Base-by-base conservation (phyloP, 2,113 vertebrate genomes). In the Xiphophorus hellerii region DNA sequence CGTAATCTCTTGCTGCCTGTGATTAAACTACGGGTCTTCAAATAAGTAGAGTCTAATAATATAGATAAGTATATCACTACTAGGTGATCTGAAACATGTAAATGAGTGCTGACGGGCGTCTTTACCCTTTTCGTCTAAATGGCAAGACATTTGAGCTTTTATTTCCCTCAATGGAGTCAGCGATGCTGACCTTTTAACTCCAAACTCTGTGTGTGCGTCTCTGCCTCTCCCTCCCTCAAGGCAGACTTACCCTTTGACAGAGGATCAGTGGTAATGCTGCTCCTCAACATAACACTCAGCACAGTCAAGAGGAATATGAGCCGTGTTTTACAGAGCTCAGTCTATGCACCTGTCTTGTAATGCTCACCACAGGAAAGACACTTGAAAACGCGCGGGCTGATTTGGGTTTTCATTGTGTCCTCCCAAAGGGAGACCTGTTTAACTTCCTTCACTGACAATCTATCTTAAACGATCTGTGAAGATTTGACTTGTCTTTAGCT, bases 121-220 rank as follows among this genome's bases (percentile, higher is more conserved):
- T 92, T 90, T 90, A 92, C 86, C 88, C 90, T 92, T 93, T 89
- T 30, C 73, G 71, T 72, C 84, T 67, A 92, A 92, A 93, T 92
- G 91, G 85, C 90, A 89, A 90, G 86, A 91, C 87, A 92, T 92
- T 90, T 92, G 85, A 91, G 86, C 87, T 85, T 92, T 91, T 85
- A 87, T 90, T 85, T 87, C 73, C 82, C 81, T 89, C 76, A 89
- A 66, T 82, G 78, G 72, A 91, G 87, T 92, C 85, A 85, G 84
- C 84, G 64, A 74, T n/a, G 28, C 31, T 91, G 91, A 93, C 91
- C 92, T 92, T 92, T 92, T 28, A 82, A 85, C 87, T 89, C 33
- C 27, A 14, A 29, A 5, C 60, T 66, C 65, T 70, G 62, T 37
- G 10, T 35, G 69, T 62, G 74, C 35, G 65, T 74, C 67, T 51